These are phyloP conservation scores for Sebastes taczanowskii DNA, from an alignment of 2,797 vertebrate genomes.

Conservation along the genomic window DNA sequence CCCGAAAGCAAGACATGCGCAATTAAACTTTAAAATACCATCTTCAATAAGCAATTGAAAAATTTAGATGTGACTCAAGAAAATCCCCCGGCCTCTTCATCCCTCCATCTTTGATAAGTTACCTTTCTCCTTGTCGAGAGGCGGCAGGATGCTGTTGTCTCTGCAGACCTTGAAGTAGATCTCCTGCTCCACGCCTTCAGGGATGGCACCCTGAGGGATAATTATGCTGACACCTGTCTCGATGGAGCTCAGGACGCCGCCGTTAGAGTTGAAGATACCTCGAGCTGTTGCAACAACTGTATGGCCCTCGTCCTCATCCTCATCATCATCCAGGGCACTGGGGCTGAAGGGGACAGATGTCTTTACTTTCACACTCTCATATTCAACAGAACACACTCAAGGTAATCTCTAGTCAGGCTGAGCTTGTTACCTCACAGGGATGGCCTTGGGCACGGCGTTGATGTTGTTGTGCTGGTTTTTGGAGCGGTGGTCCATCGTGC, in stretches of 20 bases:
- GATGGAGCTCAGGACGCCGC: constrained; percentile 97
- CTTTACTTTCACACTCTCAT: constrained; percentile 58
- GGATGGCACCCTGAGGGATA: constrained; percentile 98
- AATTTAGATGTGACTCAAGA: not conserved
- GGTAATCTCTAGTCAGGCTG: not conserved
- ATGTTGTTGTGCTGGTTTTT: constrained; percentile 95
- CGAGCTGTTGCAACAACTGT: constrained; percentile 97
- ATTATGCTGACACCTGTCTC: constrained; percentile 99
- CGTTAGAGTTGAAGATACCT: constrained; percentile 96
- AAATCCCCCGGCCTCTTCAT: not conserved
- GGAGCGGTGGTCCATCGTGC: constrained; percentile 88
- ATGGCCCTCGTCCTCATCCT: constrained; percentile 98
- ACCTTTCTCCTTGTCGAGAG: constrained; percentile 99
- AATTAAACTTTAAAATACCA: not conserved
- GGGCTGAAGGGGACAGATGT: constrained; percentile 82
- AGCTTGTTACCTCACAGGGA: constrained; percentile 91
- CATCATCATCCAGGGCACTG: constrained; percentile 95
- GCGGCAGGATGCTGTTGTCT: constrained; percentile 98
- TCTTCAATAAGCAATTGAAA: not conserved
- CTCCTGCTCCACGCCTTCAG: constrained; percentile 96
- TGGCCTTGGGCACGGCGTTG: constrained; percentile 93
- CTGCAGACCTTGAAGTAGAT: constrained; percentile 99
- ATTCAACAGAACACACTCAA: not conserved
- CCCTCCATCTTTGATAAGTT: constrained; percentile 25
- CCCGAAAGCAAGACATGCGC: not conserved